A percentile compares a stretch with the other conserved stretches of the same genome.
Conservation (phyloP, 2,113 vertebrate species). For the Trichomycterus rosablanca region DNA sequence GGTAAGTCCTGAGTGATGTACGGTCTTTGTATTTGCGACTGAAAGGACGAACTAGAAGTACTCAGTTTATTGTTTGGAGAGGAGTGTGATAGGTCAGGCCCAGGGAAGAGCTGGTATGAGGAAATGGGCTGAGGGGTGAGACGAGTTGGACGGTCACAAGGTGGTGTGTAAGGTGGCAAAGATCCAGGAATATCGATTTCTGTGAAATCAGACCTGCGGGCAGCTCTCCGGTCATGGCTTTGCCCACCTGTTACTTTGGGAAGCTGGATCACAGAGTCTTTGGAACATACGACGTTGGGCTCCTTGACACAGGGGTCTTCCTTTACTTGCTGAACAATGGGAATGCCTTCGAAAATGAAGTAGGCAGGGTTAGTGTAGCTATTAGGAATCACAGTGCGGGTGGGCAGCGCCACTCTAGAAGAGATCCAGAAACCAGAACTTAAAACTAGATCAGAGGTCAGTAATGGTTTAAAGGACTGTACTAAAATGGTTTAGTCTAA, state of each 20-base stretch:
- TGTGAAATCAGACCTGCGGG: conserved; percentile 67
- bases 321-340: conserved; percentile 44
- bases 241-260: conserved; percentile 56
- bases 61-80: conserved; percentile 44
- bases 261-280: conserved; percentile 65
- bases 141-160: conserved; percentile 44
- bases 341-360: conserved; percentile 79
- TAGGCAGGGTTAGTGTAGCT: conserved; percentile 84
- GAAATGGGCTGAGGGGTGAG: conserved; percentile 45
- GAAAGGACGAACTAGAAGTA: conserved; percentile 50
- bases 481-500: not conserved
- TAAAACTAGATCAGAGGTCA: not conserved
- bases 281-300: conserved; percentile 59
- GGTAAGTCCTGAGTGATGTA: conserved; percentile 47
- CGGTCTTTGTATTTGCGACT: conserved; percentile 48
- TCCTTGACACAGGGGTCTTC: conserved; percentile 53
- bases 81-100: conserved; percentile 51
- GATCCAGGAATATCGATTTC: conserved; percentile 74
- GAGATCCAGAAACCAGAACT: not conserved
- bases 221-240: conserved; percentile 51
- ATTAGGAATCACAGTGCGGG: conserved; percentile 53
- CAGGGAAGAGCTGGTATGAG: conserved; percentile 73
- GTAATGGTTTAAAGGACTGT: too few relatives aligned
- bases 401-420: conserved; percentile 58
- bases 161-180: conserved; percentile 51